Evolutionary conservation across 2,888 invertebrate genomes (phyloP).

Genomic region (Drosophila recens): DNA sequence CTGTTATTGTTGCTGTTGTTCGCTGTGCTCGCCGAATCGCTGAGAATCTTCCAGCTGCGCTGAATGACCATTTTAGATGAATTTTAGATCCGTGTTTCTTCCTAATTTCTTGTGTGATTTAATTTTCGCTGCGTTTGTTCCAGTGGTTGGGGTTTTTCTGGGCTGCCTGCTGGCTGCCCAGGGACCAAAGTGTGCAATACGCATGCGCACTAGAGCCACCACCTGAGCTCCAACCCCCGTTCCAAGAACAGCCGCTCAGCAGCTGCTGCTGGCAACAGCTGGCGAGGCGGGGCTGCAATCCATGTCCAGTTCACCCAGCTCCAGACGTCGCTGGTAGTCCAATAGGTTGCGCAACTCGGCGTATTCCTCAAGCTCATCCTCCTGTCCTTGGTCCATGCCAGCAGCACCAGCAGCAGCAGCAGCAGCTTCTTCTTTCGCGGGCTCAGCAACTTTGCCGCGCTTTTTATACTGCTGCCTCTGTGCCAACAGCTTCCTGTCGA

Average conservation of each 20-base stretch:
- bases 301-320: conserved; percentile 72
- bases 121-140: conserved; percentile 35
- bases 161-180: conserved; percentile 48
- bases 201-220: conserved; percentile 56
- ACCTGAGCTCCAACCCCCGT: conserved; percentile 35
- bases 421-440: not conserved
- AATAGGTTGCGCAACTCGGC: conserved; percentile 54
- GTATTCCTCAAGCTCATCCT: conserved; percentile 57
- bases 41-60: conserved; percentile 84
- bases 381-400: conserved; percentile 39
- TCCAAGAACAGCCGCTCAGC: conserved; percentile 32
- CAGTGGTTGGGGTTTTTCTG: conserved; percentile 35
- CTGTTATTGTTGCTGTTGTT: conserved; percentile 37
- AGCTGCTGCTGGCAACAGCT: conserved; percentile 40
- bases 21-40: conserved; percentile 73
- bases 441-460: not conserved
- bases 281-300: conserved; percentile 43
- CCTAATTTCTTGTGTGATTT: conserved; percentile 12
- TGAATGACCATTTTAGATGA: conserved; percentile 83
- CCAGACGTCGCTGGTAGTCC: conserved; percentile 66
- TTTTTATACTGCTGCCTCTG: conserved; percentile 42
- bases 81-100: conserved; percentile 9
- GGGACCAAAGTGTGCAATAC: conserved; percentile 35
- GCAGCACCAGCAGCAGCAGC: not conserved
- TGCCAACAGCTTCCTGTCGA: conserved; percentile 83